These are phyloP conservation scores for Scolopax mira DNA, from an alignment of 2,113 vertebrate species.

Conservation along the genomic window DNA sequence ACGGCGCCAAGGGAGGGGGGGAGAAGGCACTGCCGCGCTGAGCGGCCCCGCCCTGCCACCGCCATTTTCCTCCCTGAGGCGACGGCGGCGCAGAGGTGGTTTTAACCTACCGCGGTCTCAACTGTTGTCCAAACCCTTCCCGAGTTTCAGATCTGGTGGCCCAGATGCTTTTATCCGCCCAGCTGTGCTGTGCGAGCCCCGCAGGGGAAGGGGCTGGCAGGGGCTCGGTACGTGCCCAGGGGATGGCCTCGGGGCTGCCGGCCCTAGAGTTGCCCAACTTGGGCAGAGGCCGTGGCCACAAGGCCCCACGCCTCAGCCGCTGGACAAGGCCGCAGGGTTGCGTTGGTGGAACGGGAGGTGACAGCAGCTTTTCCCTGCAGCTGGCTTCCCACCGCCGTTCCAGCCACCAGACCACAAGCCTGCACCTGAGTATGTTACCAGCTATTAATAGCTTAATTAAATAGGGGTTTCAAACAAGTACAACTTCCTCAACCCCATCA, in stretches of 20 bases:
- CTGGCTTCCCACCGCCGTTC: neutral
- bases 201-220: neutral
- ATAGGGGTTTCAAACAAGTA: neutral
- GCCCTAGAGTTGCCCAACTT: fast-evolving
- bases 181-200: neutral
- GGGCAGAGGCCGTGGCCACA: fast-evolving
- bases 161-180: neutral
- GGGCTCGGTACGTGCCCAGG: neutral
- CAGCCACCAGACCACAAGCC: fast-evolving
- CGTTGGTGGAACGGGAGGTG: fast-evolving
- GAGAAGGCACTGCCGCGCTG: neutral
- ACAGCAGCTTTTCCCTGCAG: fast-evolving
- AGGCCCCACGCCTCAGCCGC: fast-evolving
- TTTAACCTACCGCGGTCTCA: fast-evolving
- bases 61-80: no score
- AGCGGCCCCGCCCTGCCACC: fast-evolving
- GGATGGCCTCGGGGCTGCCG: neutral
- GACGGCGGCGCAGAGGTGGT: fast-evolving
- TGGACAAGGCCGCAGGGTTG: neutral
- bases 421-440: fast-evolving
- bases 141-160: neutral
- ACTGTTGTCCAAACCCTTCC: neutral
- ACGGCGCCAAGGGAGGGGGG: neutral
- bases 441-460: neutral
- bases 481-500: neutral